These are phyloP conservation scores for Trachops cirrhosus DNA, from an alignment of 2,797 vertebrate genomes.

Conservation along the genomic window DNA sequence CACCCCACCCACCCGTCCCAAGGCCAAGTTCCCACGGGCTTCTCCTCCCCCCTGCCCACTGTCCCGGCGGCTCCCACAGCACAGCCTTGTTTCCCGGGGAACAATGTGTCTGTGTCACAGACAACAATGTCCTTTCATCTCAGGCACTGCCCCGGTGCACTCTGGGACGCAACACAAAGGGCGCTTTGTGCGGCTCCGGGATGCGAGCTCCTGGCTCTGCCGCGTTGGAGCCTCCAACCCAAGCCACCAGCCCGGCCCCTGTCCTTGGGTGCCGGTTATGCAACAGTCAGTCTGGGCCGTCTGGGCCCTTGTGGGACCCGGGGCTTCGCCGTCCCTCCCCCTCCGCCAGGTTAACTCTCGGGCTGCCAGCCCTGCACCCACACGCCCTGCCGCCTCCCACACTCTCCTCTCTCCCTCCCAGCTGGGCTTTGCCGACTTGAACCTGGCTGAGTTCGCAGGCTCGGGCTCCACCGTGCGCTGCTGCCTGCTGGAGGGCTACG, in stretches of 20 bases:
- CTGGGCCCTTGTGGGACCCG: background rate
- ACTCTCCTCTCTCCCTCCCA: slow-evolving; percentile 70
- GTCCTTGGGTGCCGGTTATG: slow-evolving; percentile 82
- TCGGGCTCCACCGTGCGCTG: slow-evolving; percentile 95
- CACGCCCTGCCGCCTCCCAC: background rate
- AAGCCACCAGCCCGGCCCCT: slow-evolving; percentile 69
- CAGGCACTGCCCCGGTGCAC: slow-evolving; percentile 72
- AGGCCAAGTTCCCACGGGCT: slow-evolving; percentile 45
- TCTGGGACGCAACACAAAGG: slow-evolving; percentile 80
- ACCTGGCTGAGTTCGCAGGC: slow-evolving; percentile 97
- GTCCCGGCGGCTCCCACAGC: slow-evolving; percentile 48
- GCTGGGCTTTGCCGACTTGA: slow-evolving; percentile 97
- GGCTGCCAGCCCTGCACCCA: background rate
- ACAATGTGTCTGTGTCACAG: slow-evolving; percentile 74
- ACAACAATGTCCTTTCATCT: slow-evolving; percentile 85
- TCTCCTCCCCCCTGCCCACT: background rate
- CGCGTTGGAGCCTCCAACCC: slow-evolving; percentile 65
- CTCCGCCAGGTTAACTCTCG: slow-evolving; percentile 27
- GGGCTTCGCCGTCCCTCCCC: background rate
- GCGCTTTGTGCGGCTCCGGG: slow-evolving; percentile 77
- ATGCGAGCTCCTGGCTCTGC: slow-evolving; percentile 81
- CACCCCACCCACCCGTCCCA: background rate
- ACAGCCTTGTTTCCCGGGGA: slow-evolving; percentile 74
- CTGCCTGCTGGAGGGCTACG: slow-evolving; percentile 96
- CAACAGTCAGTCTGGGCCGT: slow-evolving; percentile 39